Base-by-base conservation (phyloP, 2,797 vertebrate genomes). In the Pseudomugil gertrudae region DNA sequence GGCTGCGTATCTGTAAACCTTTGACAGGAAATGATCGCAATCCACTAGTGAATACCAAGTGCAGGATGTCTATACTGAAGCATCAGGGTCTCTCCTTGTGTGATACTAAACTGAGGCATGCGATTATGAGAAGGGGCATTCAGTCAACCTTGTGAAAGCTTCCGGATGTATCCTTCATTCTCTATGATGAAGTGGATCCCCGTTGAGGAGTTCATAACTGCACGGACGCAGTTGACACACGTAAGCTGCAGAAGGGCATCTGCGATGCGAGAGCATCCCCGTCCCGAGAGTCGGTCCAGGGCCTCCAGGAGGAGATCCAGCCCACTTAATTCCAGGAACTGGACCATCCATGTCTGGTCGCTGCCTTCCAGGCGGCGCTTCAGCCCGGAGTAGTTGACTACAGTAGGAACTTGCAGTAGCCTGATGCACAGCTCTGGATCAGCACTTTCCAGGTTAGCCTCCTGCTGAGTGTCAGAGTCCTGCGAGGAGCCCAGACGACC, bases 161-260 rank as follows among this genome's bases (percentile, higher is more conserved):
- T 98, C 45, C 97, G 95, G 60, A 99, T 93, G 0, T 99, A 98
- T 83, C 96, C 97, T 88, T 97, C 96, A 0, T 98, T 98, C 80
- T 95, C 95, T 67, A 98, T 94, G 11, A 99, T 99, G 92, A 98
- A 98, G 80, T 96, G 94, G 2, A 99, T 96, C 71, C 98, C 98
- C 0, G 92, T 91, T 2, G 92, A 94, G 0, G 98, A 98, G 90
- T 99, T 99, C 96, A 99, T 95, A 55, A 99, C 94, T 0, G 98
- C 97, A 0, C 94, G 93, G 63, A 99, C 98, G 1, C 98, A 99
- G 92, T 89, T 96, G 69, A 99, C 93, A 9, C 98, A 99, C 19
- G 97, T 99, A 85, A 99, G 97, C 88, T 99, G 98, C 62, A 99
- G 94, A 26, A 98, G 93, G 23, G 98, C 96, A 2, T 99, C 97